These are phyloP conservation scores for Sylvia borin DNA, from an alignment of 2,797 vertebrate genomes.

Conservation along the genomic window DNA sequence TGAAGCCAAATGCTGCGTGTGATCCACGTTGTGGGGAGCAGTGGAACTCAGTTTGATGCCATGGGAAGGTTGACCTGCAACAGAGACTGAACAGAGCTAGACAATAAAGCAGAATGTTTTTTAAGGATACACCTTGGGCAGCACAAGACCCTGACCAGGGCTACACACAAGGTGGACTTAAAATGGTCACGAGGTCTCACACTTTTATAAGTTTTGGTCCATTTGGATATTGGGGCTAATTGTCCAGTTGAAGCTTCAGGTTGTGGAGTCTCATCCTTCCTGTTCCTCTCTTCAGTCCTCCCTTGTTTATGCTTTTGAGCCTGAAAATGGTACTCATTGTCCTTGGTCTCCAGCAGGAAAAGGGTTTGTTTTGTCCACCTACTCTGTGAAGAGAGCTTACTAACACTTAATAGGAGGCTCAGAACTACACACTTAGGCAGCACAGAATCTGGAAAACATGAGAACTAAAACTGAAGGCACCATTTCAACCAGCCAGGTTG, in stretches of 20 bases:
- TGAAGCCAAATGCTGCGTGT: not conserved
- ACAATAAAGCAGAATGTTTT: not conserved
- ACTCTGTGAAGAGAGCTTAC: not conserved
- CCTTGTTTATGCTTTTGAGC: not conserved
- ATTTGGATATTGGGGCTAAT: not conserved
- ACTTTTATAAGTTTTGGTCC: not conserved
- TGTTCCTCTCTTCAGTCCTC: not conserved
- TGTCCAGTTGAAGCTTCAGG: not conserved
- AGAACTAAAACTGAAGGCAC: not conserved
- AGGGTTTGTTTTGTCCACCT: not conserved
- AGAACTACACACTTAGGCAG: not conserved
- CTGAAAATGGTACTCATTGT: not conserved
- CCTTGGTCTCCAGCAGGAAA: not conserved
- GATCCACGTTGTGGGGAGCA: not conserved
- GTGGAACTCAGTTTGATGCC: not conserved
- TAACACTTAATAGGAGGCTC: not conserved
- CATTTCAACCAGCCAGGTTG: not conserved
- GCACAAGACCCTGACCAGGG: not conserved
- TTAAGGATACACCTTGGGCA: not conserved
- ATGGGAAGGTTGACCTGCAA: not conserved
- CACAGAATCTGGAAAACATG: not conserved
- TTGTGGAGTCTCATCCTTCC: not conserved
- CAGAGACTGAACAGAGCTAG: not conserved
- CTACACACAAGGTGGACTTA: not conserved
- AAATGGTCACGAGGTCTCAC: not conserved